Conservation (phyloP, 2,797 vertebrate species). For the Sarcoramphus papa region DNA sequence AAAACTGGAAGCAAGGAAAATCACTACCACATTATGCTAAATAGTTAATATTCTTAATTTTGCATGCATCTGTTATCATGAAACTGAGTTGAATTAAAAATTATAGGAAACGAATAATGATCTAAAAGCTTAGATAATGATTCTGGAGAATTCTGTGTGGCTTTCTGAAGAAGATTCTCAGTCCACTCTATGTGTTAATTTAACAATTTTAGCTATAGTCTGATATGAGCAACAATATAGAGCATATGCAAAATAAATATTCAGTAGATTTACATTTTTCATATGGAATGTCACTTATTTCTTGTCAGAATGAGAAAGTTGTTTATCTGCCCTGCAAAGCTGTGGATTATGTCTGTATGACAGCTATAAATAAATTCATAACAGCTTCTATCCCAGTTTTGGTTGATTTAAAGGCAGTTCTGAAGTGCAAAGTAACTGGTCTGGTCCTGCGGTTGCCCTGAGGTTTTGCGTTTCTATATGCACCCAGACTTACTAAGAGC, state of each 20-base stretch:
- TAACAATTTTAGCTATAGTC: neutral
- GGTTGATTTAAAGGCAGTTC: neutral
- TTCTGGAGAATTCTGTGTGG: neutral
- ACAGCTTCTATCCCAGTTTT: neutral
- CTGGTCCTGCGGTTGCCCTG: neutral
- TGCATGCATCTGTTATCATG: neutral
- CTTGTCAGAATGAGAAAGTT: neutral
- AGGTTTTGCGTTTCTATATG: neutral
- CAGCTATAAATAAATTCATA: neutral
- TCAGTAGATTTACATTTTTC: constrained; percentile 11
- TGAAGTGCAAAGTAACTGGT: neutral
- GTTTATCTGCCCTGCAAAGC: neutral
- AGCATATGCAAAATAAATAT: neutral
- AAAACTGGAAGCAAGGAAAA: neutral
- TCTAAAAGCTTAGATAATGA: neutral
- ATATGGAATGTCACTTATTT: neutral
- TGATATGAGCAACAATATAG: neutral
- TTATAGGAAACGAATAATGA: neutral
- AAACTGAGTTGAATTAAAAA: neutral
- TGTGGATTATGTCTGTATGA: neutral
- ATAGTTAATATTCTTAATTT: neutral
- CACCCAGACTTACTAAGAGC: neutral
- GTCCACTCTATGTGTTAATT: neutral
- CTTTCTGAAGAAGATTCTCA: neutral
- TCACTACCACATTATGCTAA: neutral